Evolutionary conservation across 2,888 invertebrate genomes (phyloP), one percentile per base, ranked within the genome.

Genomic region (Agrochola litura): DNA sequence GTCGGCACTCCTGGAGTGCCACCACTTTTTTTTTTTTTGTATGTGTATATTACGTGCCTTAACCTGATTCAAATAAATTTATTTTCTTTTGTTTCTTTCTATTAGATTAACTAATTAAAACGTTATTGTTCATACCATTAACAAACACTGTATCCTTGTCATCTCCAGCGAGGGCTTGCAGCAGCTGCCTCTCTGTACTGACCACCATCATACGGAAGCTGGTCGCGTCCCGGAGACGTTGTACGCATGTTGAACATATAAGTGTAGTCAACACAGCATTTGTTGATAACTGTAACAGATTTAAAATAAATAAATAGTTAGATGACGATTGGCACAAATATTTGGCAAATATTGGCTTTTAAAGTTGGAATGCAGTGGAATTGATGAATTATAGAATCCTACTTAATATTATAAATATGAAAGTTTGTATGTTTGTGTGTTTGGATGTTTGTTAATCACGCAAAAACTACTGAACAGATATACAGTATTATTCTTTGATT

Each of bases 121-220:
- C 8, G 0, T 22, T 37, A 22, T 6, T 10, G 2, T n/a, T 1
- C 19, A 2, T 77, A 87, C 84, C 87, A 83, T 92, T 93, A n/a
- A 93, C 90, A 85, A 94, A 94, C 4, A 92, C 82, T 6, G 89
- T 90, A 56, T 90, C 86, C 67, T 93, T 93, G 9, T 91, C 83
- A 14, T 89, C 90, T 0, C 56, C 71, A 6, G 78, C 79, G 0
- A 91, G 73, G 0, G 86, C 85, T 10, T 89, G 85, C 0, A 94
- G 82, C 12, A 95, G 83, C 22, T 91, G 90, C 9, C 88, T 87
- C 84, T 95, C 95, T 0, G 93, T 91, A 10, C 87, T 90, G 0
- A 90, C 86, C 14, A 93, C 93, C 91, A 93, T 91, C 83, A 89
- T 89, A 0, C 94, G 92, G 84, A 95, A 95, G 43, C 83, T 90